These are phyloP conservation scores for Brachyistius frenatus DNA, from an alignment of 2,113 vertebrate genomes.

Conservation along the genomic window DNA sequence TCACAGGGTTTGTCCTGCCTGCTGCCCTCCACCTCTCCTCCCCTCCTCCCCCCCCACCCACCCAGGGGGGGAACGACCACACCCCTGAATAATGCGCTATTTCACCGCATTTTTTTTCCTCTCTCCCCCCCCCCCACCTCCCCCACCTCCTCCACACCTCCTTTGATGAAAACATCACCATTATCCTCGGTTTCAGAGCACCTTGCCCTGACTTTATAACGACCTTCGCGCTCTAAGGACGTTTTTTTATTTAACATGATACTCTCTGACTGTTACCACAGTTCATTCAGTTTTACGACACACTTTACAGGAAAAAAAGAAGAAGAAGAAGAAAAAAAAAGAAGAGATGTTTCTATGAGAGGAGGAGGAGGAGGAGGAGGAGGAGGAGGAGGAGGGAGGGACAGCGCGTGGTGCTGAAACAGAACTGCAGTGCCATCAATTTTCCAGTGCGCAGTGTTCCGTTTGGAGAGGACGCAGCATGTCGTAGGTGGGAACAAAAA, in stretches of 20 bases:
- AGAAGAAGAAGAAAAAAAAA: too few relatives aligned
- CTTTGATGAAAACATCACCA: neutral
- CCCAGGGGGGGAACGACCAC: slow-evolving; percentile 58
- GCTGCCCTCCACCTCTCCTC: neutral
- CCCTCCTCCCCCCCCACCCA: too few relatives aligned
- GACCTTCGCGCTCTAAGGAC: neutral
- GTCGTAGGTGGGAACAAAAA: neutral
- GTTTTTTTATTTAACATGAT: neutral
- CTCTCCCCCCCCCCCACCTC: neutral
- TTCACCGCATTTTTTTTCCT: slow-evolving; percentile 38
- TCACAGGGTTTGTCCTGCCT: neutral
- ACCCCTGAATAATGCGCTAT: slow-evolving; percentile 72
- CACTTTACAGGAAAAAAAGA: too few relatives aligned
- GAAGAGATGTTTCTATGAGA: neutral
- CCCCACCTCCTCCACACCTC: neutral
- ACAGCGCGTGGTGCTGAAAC: slow-evolving; percentile 56
- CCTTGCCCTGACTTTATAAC: neutral
- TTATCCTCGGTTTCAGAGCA: neutral
- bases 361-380: neutral
- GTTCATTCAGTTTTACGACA: too few relatives aligned
- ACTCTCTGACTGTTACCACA: too few relatives aligned
- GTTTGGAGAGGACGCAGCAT: slow-evolving; percentile 4
- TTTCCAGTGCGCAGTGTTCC: slow-evolving; percentile 57
- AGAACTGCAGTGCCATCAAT: slow-evolving; percentile 82
- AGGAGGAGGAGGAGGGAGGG: neutral